Evolutionary conservation across 2,888 invertebrate species (phyloP), one percentile per base, ranked within the genome.

Genomic region (Cataglyphis rosenhaueri): DNA sequence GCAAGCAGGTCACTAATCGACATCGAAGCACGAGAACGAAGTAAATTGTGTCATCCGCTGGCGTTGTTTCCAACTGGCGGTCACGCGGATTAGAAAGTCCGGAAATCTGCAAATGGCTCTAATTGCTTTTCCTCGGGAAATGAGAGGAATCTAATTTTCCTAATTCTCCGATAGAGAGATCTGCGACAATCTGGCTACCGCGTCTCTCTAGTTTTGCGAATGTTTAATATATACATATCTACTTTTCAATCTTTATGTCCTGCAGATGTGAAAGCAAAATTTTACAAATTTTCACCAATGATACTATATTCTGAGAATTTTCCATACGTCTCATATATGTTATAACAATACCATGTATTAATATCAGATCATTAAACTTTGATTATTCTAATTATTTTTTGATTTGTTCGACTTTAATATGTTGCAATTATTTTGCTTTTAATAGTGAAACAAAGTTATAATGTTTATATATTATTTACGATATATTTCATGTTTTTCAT

Each of bases 101-200:
- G 88, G 90, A 89, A 91, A 91, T 91, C 90, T 87, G 87, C 88
- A 89, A 91, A 92, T 89, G 85, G 82, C 81, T 87, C 86, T 91
- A 91, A 91, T 88, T 91, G 87, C 81, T 87, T 89, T 90, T 89
- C 84, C 88, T 64, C 74, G 57, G 87, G 85, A 89, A 89, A 89
- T 82, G 66, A 85, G 87, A 84, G 83, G 83, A 91, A 91, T 86
- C 88, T 88, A 88, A 90, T 92, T 92, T 90, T 79, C 83, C 86
- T 89, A 91, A 92, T 91, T 91, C 86, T 57, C 82, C 85, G 79
- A 89, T 85, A 76, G 52, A 52, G 48, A 48, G 74, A 29, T 83
- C 81, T 62, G 48, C 71, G 57, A 71, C 44, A 52, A 18, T 52
- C 55, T 62, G 48, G 35, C 25, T 18, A 21, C 52, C 59, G 66